Evolutionary conservation across 1,140 invertebrate species (phyloP).

Genomic region (Drepana arcuata): DNA sequence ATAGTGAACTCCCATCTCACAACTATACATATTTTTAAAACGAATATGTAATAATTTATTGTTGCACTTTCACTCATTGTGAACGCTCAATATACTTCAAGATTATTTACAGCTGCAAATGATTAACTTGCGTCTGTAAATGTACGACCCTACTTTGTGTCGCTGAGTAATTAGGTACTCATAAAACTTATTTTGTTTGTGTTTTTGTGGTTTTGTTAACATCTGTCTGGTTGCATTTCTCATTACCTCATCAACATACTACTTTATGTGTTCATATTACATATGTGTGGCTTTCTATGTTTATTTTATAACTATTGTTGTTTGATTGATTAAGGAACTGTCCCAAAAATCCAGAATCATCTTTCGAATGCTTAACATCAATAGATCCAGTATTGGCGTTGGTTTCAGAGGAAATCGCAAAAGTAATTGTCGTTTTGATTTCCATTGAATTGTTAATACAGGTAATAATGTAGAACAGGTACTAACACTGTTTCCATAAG

Average conservation of each 20-base stretch:
- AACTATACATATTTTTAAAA: constrained; percentile 1
- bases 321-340: too few relatives aligned
- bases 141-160: constrained; percentile 20
- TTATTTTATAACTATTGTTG: too few relatives aligned
- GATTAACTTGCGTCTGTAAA: too few relatives aligned
- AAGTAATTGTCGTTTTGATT: too few relatives aligned
- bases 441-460: too few relatives aligned
- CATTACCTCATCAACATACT: constrained; percentile 16
- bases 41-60: constrained; percentile 2
- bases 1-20: constrained; percentile 9
- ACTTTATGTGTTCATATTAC: constrained; percentile 14
- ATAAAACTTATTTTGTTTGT: constrained; percentile 29
- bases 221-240: constrained; percentile 19
- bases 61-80: constrained; percentile 13
- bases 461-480: too few relatives aligned
- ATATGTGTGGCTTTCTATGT: constrained; percentile 21
- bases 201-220: constrained; percentile 32
- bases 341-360: too few relatives aligned
- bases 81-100: constrained; percentile 20
- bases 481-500: too few relatives aligned
- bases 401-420: too few relatives aligned
- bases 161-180: too few relatives aligned
- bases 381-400: too few relatives aligned
- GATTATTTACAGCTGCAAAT: constrained; percentile 18
- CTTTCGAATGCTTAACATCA: too few relatives aligned